phyloP scores from a whole-genome alignment of 2,113 vertebrate species.

The Pelecanus crispus region DNA sequence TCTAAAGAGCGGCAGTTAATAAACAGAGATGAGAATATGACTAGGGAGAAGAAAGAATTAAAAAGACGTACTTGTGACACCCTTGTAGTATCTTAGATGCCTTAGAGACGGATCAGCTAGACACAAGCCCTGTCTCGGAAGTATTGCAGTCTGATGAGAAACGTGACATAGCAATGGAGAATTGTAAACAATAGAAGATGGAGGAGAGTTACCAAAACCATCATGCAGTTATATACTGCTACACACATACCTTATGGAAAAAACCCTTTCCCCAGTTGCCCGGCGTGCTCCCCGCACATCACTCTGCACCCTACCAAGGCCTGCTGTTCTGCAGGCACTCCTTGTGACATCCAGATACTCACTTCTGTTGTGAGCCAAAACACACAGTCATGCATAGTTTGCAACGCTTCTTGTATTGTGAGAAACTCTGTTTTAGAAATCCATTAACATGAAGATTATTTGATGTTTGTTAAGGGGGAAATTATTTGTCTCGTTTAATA shows the following conservation, averaged over 20 bases:
- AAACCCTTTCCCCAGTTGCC: not conserved
- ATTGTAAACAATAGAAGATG: not conserved
- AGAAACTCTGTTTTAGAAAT: not conserved
- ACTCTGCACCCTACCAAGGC: not conserved
- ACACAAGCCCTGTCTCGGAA: not conserved
- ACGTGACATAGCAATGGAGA: not conserved
- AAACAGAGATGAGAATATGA: not conserved
- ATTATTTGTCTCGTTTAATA: not conserved
- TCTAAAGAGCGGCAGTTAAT: not conserved
- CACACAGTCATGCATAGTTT: not conserved
- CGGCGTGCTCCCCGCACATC: rapidly evolving
- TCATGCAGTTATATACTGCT: not conserved
- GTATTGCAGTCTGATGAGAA: not conserved
- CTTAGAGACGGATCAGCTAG: not conserved
- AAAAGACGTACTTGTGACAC: not conserved
- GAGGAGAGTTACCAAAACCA: not conserved
- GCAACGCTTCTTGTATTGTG: not conserved
- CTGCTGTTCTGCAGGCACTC: not conserved
- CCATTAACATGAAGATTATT: not conserved
- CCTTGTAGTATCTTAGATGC: not conserved
- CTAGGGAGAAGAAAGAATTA: not conserved
- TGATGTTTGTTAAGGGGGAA: not conserved
- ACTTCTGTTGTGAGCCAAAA: not conserved
- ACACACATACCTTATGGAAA: not conserved
- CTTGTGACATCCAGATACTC: not conserved